Evolutionary conservation across 2,888 invertebrate species (phyloP), one percentile per base, ranked within the genome.

Genomic region (Caradrina kadenii): DNA sequence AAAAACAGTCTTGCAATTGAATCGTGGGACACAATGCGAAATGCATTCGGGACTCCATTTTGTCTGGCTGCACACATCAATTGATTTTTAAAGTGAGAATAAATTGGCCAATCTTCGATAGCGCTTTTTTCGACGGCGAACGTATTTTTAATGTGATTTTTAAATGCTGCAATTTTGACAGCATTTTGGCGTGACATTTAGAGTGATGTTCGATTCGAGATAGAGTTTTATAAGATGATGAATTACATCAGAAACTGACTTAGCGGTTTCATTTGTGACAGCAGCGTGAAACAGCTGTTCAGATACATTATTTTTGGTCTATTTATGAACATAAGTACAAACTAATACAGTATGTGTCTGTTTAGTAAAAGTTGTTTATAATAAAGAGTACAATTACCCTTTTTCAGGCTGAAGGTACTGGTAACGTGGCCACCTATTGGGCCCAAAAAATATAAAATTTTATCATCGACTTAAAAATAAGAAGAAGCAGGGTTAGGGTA

Each of bases 21-120:
- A 79, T 77, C 21, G 60, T 63, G 60, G 68, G 50, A 74, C 65
- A 79, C 60, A 84, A 81, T 75, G 69, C 72, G 63, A 76, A 79
- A 69, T 76, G 82, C 76, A 77, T 73, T 81, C 55, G 61, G 72
- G 65, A 69, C 67, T 78, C 73, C 68, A 81, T 82, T 85, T 79
- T 79, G 72, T 70, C 75, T 81, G 76, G 70, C 68, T 84, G 79
- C 76, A 78, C 75, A 74, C 61, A 65, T 76, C 79, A 70, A 85
- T 83, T 76, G 80, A 75, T 80, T 84, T 80, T 84, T 69, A 80
- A 81, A 83, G 74, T 77, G 68, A 79, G 65, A 79, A 81, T 83
- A 83, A 81, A 82, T 83, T 81, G 77, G 77, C 76, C 73, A 81
- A 73, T 81, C 70, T 74, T 76, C 22, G 54, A 69, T 55, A 68